These are phyloP conservation scores for Rhabdomys dilectus DNA, from an alignment of 2,113 vertebrate genomes.

Conservation along the genomic window DNA sequence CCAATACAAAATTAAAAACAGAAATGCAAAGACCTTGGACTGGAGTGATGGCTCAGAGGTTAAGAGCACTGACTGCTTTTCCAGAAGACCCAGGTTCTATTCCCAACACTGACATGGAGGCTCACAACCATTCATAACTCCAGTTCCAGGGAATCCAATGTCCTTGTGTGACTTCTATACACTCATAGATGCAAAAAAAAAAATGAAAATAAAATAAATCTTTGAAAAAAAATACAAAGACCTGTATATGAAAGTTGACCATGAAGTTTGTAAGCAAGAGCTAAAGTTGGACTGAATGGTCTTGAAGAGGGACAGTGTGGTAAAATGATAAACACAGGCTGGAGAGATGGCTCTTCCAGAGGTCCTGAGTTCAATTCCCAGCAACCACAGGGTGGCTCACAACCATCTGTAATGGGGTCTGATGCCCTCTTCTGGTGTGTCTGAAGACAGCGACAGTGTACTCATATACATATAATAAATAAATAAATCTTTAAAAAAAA, in stretches of 20 bases:
- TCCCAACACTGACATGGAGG: background rate
- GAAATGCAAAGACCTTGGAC: slow-evolving; percentile 68
- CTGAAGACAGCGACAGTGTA: no score
- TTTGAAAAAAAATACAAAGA: slow-evolving; percentile 41
- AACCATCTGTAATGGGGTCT: no score
- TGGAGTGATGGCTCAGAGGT: no score
- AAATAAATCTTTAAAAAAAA: no score
- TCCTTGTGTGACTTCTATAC: background rate
- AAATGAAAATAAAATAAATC: background rate
- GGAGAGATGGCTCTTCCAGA: no score
- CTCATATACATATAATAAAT: no score
- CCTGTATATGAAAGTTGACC: background rate
- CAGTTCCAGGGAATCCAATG: background rate
- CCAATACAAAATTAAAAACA: background rate
- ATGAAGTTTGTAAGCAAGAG: background rate
- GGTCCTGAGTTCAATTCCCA: no score
- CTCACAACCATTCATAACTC: background rate
- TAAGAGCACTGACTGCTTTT: background rate
- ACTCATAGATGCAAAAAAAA: background rate
- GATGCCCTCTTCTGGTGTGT: no score
- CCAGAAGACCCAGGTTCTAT: background rate
- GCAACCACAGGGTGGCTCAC: no score
- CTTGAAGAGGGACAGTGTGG: background rate
- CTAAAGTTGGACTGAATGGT: background rate
- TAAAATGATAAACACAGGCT: background rate